Evolutionary conservation across 2,797 vertebrate species (phyloP), one percentile per base, ranked within the genome.

Genomic region (Neopelma chrysocephalum): DNA sequence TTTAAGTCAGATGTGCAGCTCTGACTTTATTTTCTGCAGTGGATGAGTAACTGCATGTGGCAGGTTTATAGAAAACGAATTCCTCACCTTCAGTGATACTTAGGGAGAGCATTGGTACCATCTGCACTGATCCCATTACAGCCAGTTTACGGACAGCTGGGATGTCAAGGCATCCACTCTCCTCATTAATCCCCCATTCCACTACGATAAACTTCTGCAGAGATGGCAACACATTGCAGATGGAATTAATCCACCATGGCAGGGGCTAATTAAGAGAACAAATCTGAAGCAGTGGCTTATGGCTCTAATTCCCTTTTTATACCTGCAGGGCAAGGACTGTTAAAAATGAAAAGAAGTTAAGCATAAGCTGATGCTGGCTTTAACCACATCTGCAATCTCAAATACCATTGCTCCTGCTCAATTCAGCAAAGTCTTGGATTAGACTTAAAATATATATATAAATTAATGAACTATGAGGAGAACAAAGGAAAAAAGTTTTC

Each of bases 181-280:
- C 38, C 61, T 94, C 93, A 96, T 94, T 93, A 92, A 96, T 96
- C 68, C 92, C 90, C 80, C 90, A 94, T 81, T 80, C 92, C 73
- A 92, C 72, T 43, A 31, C 53, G 21, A 90, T 96, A 89, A 96
- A 95, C 81, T 89, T 95, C 86, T 95, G 86, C 94, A 93, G 88
- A 87, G 90, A 89, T 91, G 89, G 90, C 73, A 95, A 76, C 85
- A 93, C 80, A 84, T 58, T 96, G 81, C 93, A 94, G 93, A 95
- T 90, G 84, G 88, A 93, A 94, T 95, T 96, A 96, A 96, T 97
- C 96, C 90, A 93, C 96, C 80, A 64, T 92, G 84, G 92, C 90
- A 93, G 95, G 47, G 97, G 80, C 92, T 96, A 93, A 94, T 96
- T 97, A 96, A 96, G 89, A 96, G 73, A 96, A 91, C 95, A 96